Base-by-base conservation (phyloP, 35 echinoderm and acorn worm species). In the Acanthaster planci region DNA sequence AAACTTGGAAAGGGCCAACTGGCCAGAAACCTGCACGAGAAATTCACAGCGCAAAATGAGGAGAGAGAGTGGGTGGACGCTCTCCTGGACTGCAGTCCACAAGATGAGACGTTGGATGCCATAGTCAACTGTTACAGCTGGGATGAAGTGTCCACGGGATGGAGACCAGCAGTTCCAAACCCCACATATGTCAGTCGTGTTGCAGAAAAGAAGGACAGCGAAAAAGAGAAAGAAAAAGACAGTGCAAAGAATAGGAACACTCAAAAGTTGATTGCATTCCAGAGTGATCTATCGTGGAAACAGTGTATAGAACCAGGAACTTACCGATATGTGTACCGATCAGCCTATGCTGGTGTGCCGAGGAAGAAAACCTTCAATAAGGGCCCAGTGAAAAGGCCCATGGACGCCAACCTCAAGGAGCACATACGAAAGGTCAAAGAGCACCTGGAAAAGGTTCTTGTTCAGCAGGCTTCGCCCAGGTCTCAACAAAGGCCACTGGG, bases 391-490 rank as follows among this genome's bases (percentile, higher is more conserved):
- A 51, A 86, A 47, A 78, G 84, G 44, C 27, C 84, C 2, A 59
- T 67, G 67, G 75, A 86, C 2, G 83, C 57, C 22, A 32, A 59
- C 78, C 76, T 77, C 50, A 38, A 53, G 10, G 44, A 86, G 39
- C 84, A 86, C 53, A 86, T 86, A 17, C 15, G 75, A 36, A 86
- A 86, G 68, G 75, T 86, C 37, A 42, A 76, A 76, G 84, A 86
- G 67, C 76, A 86, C 55, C 76, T 86, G 23, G 84, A 86, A 50
- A 86, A 86, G 44, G 76, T 76, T 21, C 55, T 72, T 21, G 64
- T 86, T 1, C 75, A 86, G 17, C 84, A 86, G 27, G 84, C 84
- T 17, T 77, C 75, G 44, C 64, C 64, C 52, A 86, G 31, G 67
- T 34, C 29, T 38, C 84, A 55, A 78, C 84, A 32, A 30, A 78